Base-by-base conservation (phyloP, 1,140 invertebrate genomes). In the Linepithema humile region DNA sequence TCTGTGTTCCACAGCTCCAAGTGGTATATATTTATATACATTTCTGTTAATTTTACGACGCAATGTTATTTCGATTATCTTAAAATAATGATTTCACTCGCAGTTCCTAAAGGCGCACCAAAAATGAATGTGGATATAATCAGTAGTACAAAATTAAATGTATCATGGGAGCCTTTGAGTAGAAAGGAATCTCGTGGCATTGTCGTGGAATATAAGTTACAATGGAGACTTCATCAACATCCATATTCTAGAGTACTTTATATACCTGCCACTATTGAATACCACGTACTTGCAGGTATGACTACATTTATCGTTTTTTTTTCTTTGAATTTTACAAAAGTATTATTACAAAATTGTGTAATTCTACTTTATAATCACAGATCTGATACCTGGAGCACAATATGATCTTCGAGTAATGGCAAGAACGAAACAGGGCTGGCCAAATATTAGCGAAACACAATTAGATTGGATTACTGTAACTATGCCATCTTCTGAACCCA, bases 341-440 rank as follows among this genome's bases (percentile, higher is more conserved):
- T n/a, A 10, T 5, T 64, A 48, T 72, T 26, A 12, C 26, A 35
- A n/a, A 72, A 64, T 15, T 10, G 15, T 40, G 26, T 70, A 29
- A n/a, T n/a, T n/a, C 15, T 3, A 45, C 72, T 10, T 50, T 60
- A 53, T 83, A 65, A 23, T 82, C 64, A 1, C 62, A 95, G 96
- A 95, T 83, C 92, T 96, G 65, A 92, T 90, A 67, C 94, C 96
- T 26, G 95, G 95, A 72, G 93, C 94, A 74, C 92, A 94, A 74
- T 96, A 96, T 85, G 95, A 96, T 83, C 91, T 96, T 48, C 92
- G 96, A 53, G 95, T 96, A 43, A 85, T 96, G 69, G 96, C 95
- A 17, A 95, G 92, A 73, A 95, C 95, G 15, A 90, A 93, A 75
- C 89, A 93, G 88, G 95, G 95, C 57, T 95, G 94, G 93, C 94